Base-by-base conservation (phyloP, 64 coral and sea anemone genomes). In the Montipora sp. region DNA sequence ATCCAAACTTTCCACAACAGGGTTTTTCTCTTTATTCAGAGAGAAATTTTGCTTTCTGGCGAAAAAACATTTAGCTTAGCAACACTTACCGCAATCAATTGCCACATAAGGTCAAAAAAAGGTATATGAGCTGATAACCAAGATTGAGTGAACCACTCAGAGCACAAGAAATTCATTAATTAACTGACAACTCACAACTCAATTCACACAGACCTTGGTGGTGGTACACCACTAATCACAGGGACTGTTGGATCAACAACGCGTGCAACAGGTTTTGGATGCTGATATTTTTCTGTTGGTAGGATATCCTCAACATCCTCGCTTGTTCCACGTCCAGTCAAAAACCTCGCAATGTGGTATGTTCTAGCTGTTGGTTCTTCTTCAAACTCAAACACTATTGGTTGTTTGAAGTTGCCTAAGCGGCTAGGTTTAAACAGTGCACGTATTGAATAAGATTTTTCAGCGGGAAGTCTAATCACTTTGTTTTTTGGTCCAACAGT, bases 311-410 rank as follows among this genome's bases (percentile, higher is more conserved):
- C 77, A 4, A 93, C 91, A 87, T 87, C 83, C 2, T 87, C 59
- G 51, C 77, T 88, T 16, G 91, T 93, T 57, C 78, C 91, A 59
- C 80, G 83, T 65, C 91, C 91, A 69, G 67, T 85, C 9, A 93
- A 63, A 51, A 93, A 93, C 19, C 91, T 75, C 12, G 91, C 75
- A 53, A 93, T 88, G 47, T 93, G 91, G 76, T 87, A 93, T 13
- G 49, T 66, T 22, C 80, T 44, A 3, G 58, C 19, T 57, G 84
- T 65, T 1, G 43, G 20, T 61, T 88, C 91, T 46, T 93, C 83
- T 48, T 93, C 91, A 75, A 93, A 93, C 60, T 93, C 91, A 88
- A 93, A 93, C 8, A 93, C 91, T 16, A 93, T 93, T 79, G 75
- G 63, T 18, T 87, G 66, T 74, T 93, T 93, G 77, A 93, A 93